phyloP scores from a whole-genome alignment of 1,140 invertebrate genomes.

The Helicoverpa zea region DNA sequence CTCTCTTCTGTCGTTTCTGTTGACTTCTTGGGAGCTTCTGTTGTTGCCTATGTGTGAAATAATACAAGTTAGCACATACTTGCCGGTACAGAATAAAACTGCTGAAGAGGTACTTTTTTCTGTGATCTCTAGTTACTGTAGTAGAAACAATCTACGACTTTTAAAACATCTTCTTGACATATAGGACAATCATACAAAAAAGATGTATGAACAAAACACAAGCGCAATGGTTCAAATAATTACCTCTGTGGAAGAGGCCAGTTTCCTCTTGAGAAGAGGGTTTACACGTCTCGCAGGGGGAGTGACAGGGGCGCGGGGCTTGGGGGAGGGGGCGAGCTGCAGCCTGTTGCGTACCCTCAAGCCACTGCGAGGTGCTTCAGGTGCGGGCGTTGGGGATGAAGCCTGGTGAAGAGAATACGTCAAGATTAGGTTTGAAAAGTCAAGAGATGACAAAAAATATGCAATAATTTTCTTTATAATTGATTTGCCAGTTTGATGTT shows the following conservation, averaged over 20 bases:
- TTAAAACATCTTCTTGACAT: no score
- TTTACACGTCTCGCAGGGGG: constrained; percentile 71
- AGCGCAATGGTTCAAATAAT: background rate
- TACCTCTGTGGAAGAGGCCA: constrained; percentile 75
- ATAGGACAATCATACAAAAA: no score
- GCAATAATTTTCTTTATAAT: no score
- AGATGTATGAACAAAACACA: background rate
- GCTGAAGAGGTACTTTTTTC: no score
- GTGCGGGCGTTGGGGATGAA: constrained; percentile 70
- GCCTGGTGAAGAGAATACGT: constrained; percentile 54
- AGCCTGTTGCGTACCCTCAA: constrained; percentile 72
- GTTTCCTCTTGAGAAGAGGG: constrained; percentile 76
- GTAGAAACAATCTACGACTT: no score
- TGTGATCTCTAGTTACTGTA: no score
- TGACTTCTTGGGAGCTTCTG: constrained; percentile 76
- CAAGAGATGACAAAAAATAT: no score
- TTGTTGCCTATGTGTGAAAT: constrained; percentile 69
- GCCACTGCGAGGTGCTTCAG: constrained; percentile 70
- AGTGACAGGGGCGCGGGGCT: constrained; percentile 67
- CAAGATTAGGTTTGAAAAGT: background rate
- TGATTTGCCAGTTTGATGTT: no score
- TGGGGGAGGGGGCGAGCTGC: constrained; percentile 74
- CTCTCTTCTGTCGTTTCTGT: constrained; percentile 74
- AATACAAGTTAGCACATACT: background rate
- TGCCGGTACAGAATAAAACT: no score